These are phyloP conservation scores for Indicator maculatus DNA, from an alignment of 2,113 vertebrate genomes.

Conservation along the genomic window DNA sequence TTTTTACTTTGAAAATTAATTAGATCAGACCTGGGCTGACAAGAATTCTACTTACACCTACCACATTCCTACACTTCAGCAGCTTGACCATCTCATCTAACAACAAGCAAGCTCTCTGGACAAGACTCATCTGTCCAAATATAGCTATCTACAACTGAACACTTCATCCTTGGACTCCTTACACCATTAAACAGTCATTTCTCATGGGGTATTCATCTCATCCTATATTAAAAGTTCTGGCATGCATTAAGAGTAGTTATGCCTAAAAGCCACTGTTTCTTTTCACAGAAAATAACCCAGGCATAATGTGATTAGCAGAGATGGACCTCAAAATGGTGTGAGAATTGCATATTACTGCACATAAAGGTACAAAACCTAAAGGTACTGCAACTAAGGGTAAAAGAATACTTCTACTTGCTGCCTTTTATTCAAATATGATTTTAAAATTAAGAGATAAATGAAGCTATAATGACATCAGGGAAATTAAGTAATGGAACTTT, in stretches of 20 bases:
- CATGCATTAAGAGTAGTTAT: neutral
- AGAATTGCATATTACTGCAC: neutral
- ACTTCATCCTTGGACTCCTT: neutral
- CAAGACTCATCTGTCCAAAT: neutral
- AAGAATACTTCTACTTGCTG: neutral
- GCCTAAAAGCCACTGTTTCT: neutral
- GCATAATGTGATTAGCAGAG: neutral
- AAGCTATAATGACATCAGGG: neutral
- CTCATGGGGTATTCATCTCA: neutral
- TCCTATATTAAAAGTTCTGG: neutral
- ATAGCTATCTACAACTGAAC: neutral
- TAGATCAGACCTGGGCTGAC: neutral
- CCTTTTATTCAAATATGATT: neutral
- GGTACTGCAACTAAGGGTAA: neutral
- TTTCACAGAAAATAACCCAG: neutral
- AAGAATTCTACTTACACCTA: neutral
- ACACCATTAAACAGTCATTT: neutral
- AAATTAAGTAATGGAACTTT: neutral
- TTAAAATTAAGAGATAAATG: constrained; percentile 4
- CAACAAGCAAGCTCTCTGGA: neutral
- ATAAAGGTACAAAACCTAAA: neutral
- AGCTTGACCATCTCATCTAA: neutral
- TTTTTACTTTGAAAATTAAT: neutral
- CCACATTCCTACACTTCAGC: neutral
- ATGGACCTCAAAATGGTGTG: neutral